These are phyloP conservation scores for Argyrosomus regius DNA, from an alignment of 2,797 vertebrate genomes.

Conservation along the genomic window DNA sequence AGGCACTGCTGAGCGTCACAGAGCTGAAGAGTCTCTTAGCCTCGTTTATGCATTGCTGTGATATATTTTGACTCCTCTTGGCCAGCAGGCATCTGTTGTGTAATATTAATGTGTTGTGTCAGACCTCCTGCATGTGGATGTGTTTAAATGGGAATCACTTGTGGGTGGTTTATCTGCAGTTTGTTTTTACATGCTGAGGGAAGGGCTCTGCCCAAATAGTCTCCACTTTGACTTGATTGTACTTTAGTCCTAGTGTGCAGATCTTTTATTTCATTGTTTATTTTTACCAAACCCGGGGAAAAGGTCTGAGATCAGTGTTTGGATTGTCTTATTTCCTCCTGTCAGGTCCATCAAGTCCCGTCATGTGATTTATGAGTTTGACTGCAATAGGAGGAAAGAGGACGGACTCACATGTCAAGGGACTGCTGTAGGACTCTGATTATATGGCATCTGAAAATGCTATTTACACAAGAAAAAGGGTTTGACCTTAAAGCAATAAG, in stretches of 20 bases:
- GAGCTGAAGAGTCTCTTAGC: not conserved
- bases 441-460: conserved; percentile 12
- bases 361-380: not conserved
- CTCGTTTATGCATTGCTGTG: not conserved
- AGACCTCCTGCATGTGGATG: not conserved
- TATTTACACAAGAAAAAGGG: not conserved
- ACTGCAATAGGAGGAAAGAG: not conserved
- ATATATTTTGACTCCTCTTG: not conserved
- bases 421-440: conserved; percentile 7
- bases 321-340: not conserved
- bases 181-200: not conserved
- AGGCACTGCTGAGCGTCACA: not conserved
- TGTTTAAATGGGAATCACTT: not conserved
- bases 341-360: not conserved
- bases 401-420: not conserved
- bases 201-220: not conserved
- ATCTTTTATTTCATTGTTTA: not conserved
- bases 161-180: not conserved
- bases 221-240: not conserved
- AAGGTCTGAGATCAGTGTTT: not conserved
- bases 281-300: not conserved
- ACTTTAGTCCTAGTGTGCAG: not conserved
- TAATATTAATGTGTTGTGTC: not conserved
- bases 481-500: conserved; percentile 11
- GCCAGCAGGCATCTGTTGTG: not conserved